Evolutionary conservation across 2,888 invertebrate genomes (phyloP), one percentile per base, ranked within the genome.

Genomic region (Seira sanloemensis): DNA sequence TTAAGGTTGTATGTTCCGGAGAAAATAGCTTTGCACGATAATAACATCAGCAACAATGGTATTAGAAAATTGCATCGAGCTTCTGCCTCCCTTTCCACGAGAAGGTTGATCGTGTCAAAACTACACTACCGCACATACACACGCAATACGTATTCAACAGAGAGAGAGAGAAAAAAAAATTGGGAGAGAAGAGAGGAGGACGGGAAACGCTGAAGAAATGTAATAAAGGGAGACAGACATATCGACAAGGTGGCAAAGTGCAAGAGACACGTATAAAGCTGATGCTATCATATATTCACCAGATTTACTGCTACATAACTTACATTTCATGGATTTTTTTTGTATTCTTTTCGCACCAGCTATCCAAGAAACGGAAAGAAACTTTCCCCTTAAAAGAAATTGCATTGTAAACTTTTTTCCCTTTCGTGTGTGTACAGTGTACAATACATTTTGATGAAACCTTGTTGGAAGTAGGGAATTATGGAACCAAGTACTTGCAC

Each of bases 181-280:
- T n/a, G n/a, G 4, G 18, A 58, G 18, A 58, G 58, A 65, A 18
- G 65, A 65, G 23, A 65, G 18, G 23, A 21, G 1, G 9, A 65
- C 12, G 12, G 69, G 27, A 18, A 27, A 27, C 2, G 23, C 25
- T 21, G 71, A 21, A 69, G 62, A 18, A 79, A 73, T 27, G 75
- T 75, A 81, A 81, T 81, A 81, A 81, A 81, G 65, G 80, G 68
- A 81, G 80, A 74, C 80, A 75, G 80, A 74, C 80, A 75, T 73
- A 81, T 81, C 80, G 75, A 81, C 69, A 81, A 62, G 21, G 23
- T 7, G 65, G 66, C 25, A 81, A 75, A 75, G 80, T 81, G 75
- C 69, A 81, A 74, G 80, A 69, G 75, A 81, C 80, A 75, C 58
- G 75, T 68, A 69, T 75, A 75, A 74, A 81, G 37, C 46, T 69